Evolutionary conservation across 2,797 vertebrate species (phyloP), one percentile per base, ranked within the genome.

Genomic region (Buceros bicornis): DNA sequence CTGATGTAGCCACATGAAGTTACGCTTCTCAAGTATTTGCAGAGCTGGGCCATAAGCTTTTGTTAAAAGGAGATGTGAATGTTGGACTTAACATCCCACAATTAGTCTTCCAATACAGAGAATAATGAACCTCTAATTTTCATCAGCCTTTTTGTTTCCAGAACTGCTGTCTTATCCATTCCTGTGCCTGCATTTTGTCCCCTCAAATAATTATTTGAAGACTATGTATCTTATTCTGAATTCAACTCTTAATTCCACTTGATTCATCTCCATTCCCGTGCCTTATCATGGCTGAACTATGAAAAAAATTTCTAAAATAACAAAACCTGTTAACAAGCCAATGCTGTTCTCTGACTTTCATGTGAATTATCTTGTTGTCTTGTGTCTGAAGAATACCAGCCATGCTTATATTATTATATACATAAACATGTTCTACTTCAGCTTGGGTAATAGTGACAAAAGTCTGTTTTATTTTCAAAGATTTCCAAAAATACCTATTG

Each of bases 101-200:
- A 18, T 83, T 82, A 25, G 50, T 95, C 58, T 45, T 76, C 43
- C 78, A 33, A 71, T 76, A 47, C 20, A 50, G 51, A 91, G 31
- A 70, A 84, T 60, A 82, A 90, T 16, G 24, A 82, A n/a, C 54
- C 4, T 31, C 60, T 86, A 50, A 83, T 95, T 95, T 94, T 90
- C 77, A 90, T 94, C 61, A 94, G 66, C 24, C 33, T 87, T 66
- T 89, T 93, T 96, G 64, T 94, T 94, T 89, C 37, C 35, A 64
- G 31, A 79, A 90, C 35, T 93, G 47, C 62, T 73, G 4, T 87
- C 66, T 94, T 62, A 81, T 81, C 43, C n/a, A 22, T 93, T 94
- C 13, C 19, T 74, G 51, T 91, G 47, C 57, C 40, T 91, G 19
- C 6, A 29, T 72, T 95, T 84, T 86, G 37, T 87, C 53, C 35